Evolutionary conservation across 2,888 invertebrate genomes (phyloP), one percentile per base, ranked within the genome.

Genomic region (Leptinotarsa peninsularis): DNA sequence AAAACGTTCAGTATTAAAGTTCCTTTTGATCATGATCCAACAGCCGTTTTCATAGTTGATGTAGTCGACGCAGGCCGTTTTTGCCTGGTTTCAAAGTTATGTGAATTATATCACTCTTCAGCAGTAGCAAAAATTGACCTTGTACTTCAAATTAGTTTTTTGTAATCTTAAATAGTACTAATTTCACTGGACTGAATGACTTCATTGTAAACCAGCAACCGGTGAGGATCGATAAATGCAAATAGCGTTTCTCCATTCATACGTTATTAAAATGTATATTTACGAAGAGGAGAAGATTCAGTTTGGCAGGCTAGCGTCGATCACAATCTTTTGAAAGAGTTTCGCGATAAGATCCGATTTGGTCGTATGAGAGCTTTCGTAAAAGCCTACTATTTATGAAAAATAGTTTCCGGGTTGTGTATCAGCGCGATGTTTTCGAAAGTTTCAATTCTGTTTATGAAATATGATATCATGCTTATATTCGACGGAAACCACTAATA

Each of bases 171-270:
- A 58, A 15, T 27, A 43, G 10, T 14, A 21, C 23, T 23, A 58
- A 58, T 15, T 23, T 21, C 23, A 2, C 23, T 15, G 58, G 58
- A 58, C 58, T 58, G 27, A 21, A 58, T 60, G 23, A 49, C 33
- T 60, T 58, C 17, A 70, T 60, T 70, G 70, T 70, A 49, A 58
- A 58, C 17, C 49, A 70, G 70, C 54, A 58, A 70, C 33, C 70
- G 49, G 54, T 70, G 56, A 49, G 18, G 50, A 70, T 70, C 70
- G 58, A 70, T 70, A 58, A 49, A 70, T 70, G 70, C 70, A 58
- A 58, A 70, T 70, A 70, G 33, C 49, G 21, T 49, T 58, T 70
- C 70, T 49, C 58, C 50, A 50, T 68, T 68, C 70, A 56, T 58
- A 49, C 49, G 27, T 58, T 58, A 58, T 63, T 63, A 63, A 63